Conservation (phyloP, 2,113 vertebrate genomes). For the Notiomystis cincta region DNA sequence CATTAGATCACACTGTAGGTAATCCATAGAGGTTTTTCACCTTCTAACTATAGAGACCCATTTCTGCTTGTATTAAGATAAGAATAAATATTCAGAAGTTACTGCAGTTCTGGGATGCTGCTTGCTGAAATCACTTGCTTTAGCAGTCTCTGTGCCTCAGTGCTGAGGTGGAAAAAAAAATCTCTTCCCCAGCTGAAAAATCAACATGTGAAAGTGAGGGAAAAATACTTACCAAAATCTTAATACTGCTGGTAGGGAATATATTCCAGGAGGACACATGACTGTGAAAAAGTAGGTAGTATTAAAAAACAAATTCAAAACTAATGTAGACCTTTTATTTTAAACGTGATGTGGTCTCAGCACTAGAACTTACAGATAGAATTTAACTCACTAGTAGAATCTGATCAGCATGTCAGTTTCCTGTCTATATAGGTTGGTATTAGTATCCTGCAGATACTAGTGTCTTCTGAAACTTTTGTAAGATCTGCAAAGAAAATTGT, state of each 20-base stretch:
- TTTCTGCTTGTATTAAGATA: neutral
- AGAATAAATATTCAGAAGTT: neutral
- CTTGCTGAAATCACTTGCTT: neutral
- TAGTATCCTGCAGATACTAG: neutral
- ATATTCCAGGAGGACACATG: neutral
- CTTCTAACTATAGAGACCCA: neutral
- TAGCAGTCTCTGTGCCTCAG: neutral
- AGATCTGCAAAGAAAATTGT: neutral
- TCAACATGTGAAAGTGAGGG: neutral
- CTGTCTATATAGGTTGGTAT: fast-evolving
- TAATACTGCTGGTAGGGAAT: neutral
- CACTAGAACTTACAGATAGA: neutral
- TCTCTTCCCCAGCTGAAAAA: neutral
- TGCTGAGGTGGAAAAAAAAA: neutral
- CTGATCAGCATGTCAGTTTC: neutral
- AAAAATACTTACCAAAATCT: neutral
- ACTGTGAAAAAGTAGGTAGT: neutral
- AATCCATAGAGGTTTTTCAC: neutral
- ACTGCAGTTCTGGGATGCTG: neutral
- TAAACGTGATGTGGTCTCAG: neutral
- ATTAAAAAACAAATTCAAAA: neutral
- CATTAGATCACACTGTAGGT: neutral
- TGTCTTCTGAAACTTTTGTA: neutral
- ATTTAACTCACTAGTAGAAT: neutral
- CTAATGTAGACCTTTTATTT: neutral